phyloP scores from a whole-genome alignment of 2,113 vertebrate species.

The Cololabis saira region DNA sequence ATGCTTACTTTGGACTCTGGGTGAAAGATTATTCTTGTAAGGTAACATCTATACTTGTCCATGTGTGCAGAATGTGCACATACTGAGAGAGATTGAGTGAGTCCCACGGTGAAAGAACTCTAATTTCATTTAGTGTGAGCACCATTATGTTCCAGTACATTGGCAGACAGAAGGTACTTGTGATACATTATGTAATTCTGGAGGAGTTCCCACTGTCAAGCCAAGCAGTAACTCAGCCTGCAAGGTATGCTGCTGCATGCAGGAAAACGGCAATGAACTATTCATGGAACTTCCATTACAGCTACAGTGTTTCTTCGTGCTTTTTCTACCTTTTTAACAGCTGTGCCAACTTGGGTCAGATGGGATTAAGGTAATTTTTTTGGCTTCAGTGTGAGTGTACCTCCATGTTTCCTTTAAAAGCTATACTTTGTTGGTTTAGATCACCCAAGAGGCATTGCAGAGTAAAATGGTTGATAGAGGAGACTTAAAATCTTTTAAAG shows the following conservation, averaged over 20 bases:
- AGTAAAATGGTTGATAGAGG: not conserved
- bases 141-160: conserved; percentile 31
- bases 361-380: conserved; percentile 44
- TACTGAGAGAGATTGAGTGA: not conserved
- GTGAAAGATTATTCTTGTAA: too few species aligned
- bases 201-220: conserved; percentile 53
- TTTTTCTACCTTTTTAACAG: conserved; percentile 46
- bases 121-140: conserved; percentile 18
- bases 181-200: conserved; percentile 62
- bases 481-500: too few species aligned
- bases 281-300: conserved; percentile 76
- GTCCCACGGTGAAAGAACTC: not conserved
- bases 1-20: conserved; percentile 13
- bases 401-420: conserved; percentile 1
- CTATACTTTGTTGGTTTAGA: conserved; percentile 7
- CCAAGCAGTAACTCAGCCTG: conserved; percentile 48
- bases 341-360: conserved; percentile 52
- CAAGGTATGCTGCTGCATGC: conserved; percentile 62
- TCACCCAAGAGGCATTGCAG: not conserved
- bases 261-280: conserved; percentile 66
- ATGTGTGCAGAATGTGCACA: not conserved
- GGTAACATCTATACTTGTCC: not conserved
- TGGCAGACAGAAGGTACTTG: conserved; percentile 46
- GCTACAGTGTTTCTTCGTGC: conserved; percentile 40
- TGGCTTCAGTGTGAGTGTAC: conserved; percentile 5